Percentiles rank a stretch among this genome's conserved stretches.
phyloP scores from a whole-genome alignment of 2,888 invertebrate genomes.

The Hirtodrosophila histrioides region DNA sequence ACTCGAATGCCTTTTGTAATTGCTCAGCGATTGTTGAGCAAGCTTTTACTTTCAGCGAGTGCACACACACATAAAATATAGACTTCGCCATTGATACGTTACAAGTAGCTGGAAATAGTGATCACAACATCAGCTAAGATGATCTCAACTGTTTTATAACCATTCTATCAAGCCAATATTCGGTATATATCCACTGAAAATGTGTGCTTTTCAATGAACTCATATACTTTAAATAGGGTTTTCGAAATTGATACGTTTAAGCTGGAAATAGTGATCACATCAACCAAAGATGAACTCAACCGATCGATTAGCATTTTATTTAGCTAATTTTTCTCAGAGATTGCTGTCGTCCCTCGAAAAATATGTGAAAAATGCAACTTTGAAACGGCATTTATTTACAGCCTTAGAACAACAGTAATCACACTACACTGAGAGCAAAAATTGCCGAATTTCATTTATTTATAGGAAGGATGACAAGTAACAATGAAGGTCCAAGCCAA shows the following conservation, averaged over 20 bases:
- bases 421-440: slow-evolving; percentile 2
- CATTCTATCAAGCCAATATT: no score
- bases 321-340: not conserved
- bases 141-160: not conserved
- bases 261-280: slow-evolving; percentile 10
- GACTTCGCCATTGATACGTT: slow-evolving; percentile 13
- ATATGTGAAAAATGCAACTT: not conserved
- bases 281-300: slow-evolving; percentile 1
- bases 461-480: not conserved
- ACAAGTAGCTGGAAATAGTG: slow-evolving; percentile 5
- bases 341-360: slow-evolving; percentile 12
- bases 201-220: slow-evolving; percentile 46
- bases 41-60: slow-evolving; percentile 68
- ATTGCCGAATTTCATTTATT: not conserved
- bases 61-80: slow-evolving; percentile 38
- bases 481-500: not conserved
- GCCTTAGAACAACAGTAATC: not conserved
- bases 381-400: slow-evolving; percentile 2
- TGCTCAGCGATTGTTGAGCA: slow-evolving; percentile 11
- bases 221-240: slow-evolving; percentile 27
- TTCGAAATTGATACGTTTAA: slow-evolving; percentile 11
- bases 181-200: no score
- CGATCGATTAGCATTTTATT: slow-evolving; percentile 17
- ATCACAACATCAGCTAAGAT: not conserved
- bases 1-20: slow-evolving; percentile 14